Conservation (phyloP, 2,797 vertebrate genomes). For the Sebastes hubbsi region DNA sequence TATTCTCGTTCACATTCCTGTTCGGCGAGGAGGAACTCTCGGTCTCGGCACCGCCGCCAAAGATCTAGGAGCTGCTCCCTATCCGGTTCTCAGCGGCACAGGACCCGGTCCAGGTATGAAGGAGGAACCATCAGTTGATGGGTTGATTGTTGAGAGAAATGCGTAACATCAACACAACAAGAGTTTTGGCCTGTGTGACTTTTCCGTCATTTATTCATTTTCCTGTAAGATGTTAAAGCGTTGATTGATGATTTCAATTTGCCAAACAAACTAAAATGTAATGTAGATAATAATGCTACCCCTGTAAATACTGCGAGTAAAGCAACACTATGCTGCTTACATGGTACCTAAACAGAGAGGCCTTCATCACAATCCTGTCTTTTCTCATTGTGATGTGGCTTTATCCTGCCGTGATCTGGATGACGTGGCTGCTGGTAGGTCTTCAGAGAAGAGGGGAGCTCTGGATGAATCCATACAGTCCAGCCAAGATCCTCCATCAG, state of each 20-base stretch:
- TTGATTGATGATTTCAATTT: neutral
- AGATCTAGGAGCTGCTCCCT: slow-evolving; percentile 38
- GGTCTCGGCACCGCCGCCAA: slow-evolving; percentile 29
- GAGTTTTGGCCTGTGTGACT: too few species aligned
- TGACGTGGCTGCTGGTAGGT: slow-evolving; percentile 20
- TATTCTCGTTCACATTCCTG: slow-evolving; percentile 62
- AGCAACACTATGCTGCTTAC: neutral
- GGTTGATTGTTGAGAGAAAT: neutral
- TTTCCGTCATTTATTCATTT: too few species aligned
- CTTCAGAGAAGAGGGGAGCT: slow-evolving; percentile 24
- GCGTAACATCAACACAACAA: neutral
- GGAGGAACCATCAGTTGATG: neutral
- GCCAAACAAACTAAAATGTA: too few species aligned
- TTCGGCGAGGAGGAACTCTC: slow-evolving; percentile 3
- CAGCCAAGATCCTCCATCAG: neutral
- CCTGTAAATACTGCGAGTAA: neutral
- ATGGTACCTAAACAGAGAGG: neutral
- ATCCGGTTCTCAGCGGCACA: slow-evolving; percentile 19
- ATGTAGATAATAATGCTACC: neutral
- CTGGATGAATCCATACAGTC: slow-evolving; percentile 2
- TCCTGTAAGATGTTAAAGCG: neutral
- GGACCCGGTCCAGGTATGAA: slow-evolving; percentile 51
- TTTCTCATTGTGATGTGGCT: neutral
- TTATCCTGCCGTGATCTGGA: neutral
- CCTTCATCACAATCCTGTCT: neutral